Percentiles rank a stretch among this genome's conserved stretches.
These are phyloP conservation scores for Lagorchestes hirsutus DNA, from an alignment of 2,797 vertebrate species.

Conservation along the genomic window DNA sequence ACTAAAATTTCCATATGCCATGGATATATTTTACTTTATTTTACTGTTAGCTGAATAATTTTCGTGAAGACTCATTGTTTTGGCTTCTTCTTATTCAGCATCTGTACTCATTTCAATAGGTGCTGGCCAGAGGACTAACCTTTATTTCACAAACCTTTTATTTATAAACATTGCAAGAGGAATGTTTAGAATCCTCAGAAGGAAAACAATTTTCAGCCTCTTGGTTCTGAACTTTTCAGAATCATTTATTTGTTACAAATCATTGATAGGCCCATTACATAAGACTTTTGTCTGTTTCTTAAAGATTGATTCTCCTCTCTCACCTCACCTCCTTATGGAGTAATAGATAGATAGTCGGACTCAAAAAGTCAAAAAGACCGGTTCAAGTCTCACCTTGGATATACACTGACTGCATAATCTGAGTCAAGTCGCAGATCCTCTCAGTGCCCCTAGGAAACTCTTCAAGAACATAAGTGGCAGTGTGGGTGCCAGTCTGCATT, in stretches of 20 bases:
- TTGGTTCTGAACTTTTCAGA: neutral
- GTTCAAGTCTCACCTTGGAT: neutral
- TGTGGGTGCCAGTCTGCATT: neutral
- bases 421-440: neutral
- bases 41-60: neutral
- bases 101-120: neutral
- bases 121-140: neutral
- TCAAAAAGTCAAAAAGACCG: neutral
- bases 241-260: neutral
- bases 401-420: neutral
- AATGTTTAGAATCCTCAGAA: neutral
- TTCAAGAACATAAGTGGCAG: neutral
- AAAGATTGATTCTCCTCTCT: neutral
- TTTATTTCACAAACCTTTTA: neutral
- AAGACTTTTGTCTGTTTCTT: neutral
- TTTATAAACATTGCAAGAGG: neutral
- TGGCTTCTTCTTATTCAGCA: neutral
- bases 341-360: neutral
- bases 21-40: neutral
- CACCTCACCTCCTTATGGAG: neutral
- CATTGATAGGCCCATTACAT: neutral
- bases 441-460: neutral
- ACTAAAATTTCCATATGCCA: neutral
- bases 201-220: neutral
- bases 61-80: neutral